Conservation (phyloP, 2,888 invertebrate genomes). For the Oxyteleia sp. region DNA sequence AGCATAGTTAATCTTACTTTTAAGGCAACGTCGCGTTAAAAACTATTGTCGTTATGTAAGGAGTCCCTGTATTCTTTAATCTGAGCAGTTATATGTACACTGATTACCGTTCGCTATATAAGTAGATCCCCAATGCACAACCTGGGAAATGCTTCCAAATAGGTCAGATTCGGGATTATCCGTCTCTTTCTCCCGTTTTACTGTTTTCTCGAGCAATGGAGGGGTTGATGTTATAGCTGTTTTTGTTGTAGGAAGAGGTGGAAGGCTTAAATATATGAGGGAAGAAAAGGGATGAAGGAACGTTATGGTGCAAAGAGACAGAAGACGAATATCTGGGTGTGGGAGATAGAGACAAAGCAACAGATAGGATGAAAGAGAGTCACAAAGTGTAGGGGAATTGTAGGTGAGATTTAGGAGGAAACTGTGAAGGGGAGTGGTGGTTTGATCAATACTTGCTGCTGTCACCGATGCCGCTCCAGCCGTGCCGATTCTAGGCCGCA, state of each 20-base stretch:
- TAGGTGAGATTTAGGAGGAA: constrained; percentile 70
- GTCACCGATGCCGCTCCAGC: constrained; percentile 77
- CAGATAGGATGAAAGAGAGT: constrained; percentile 46
- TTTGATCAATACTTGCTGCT: constrained; percentile 83
- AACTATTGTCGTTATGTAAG: too few relatives aligned
- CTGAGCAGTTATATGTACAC: too few relatives aligned
- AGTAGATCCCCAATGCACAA: constrained; percentile 78
- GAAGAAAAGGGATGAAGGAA: constrained; percentile 64
- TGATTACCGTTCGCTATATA: too few relatives aligned
- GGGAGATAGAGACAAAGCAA: constrained; percentile 49
- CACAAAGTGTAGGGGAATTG: constrained; percentile 58
- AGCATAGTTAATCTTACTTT: too few relatives aligned
- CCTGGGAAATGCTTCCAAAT: constrained; percentile 85
- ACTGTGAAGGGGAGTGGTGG: constrained; percentile 75
- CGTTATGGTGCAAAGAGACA: constrained; percentile 46
- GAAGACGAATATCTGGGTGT: constrained; percentile 39
- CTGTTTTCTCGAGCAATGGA: constrained; percentile 49
- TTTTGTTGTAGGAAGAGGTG: constrained; percentile 60
- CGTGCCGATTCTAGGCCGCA: constrained; percentile 76
- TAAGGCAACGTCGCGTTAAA: too few relatives aligned
- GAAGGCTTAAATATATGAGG: constrained; percentile 58
- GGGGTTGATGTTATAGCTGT: constrained; percentile 67
- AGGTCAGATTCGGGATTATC: constrained; percentile 83
- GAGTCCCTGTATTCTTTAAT: too few relatives aligned
- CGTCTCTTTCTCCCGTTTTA: constrained; percentile 59